Base-by-base conservation (phyloP, 2,888 invertebrate species). In the Nemotelus nigrinus region DNA sequence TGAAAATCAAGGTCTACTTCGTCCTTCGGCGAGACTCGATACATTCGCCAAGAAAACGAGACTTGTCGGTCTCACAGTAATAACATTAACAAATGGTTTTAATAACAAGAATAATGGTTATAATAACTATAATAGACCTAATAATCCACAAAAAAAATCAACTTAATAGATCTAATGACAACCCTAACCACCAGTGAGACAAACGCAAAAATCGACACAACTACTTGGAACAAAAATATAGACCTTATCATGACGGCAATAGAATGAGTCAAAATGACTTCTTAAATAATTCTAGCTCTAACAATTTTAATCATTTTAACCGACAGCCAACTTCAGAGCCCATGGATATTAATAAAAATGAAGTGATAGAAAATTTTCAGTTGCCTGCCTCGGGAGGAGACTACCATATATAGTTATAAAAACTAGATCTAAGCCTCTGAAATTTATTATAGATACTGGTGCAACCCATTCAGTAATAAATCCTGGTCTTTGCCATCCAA, bases 401-500 rank as follows among this genome's bases (percentile, higher is more conserved):
- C 45, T 65, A n/a, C 65, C 65, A 44, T 25, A 65, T 65, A 65
- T 65, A 65, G 47, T 10, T 7, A 3, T 65, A 7, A 44, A 65
- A 65, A 65, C 45, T 39, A 65, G 2, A 60, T 43, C 25, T 25
- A 25, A 25, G 25, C 25, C 25, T 41, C 60, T 3, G 3, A 41
- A 64, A 67, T 55, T 76, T 10, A 76, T 76, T 25, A 76, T 67
- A 10, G 71, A 77, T 55, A 71, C 70, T 10, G 70, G 70, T 43
- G 70, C 70, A 60, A 74, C 74, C 3, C 74, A 74, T 58, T 74
- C 74, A 43, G 60, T 74, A 4, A 74, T 74, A 60, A 74, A 74
- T 45, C 74, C 74, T 45, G 74, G 74, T 39, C 58, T 74, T 25
- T 74, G 74, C 25, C 74, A 74, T 47, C 74, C 74, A 5, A 74